Evolutionary conservation across 1,140 invertebrate genomes (phyloP).

Genomic region (Aphidius gifuensis): DNA sequence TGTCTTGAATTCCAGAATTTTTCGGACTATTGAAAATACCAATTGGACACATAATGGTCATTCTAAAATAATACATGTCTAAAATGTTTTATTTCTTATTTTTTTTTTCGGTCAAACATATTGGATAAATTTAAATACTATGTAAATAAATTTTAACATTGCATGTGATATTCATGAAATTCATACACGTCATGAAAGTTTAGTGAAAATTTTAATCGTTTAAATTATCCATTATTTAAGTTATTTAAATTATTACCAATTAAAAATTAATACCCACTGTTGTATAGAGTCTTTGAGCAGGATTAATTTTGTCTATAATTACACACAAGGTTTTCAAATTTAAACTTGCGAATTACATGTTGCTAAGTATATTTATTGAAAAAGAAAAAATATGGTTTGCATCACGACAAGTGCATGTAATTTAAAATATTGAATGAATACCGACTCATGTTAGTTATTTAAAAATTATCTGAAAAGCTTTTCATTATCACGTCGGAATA

Average conservation of each 20-base stretch:
- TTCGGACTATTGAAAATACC: conserved; percentile 51
- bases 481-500: too few species aligned
- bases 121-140: conserved; percentile 3
- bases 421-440: not conserved
- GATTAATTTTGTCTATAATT: conserved; percentile 26
- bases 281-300: conserved; percentile 25
- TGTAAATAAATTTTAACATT: not conserved
- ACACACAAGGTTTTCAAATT: conserved; percentile 13
- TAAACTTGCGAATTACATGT: conserved; percentile 23
- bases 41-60: conserved; percentile 40
- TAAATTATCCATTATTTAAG: not conserved
- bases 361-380: not conserved
- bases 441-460: too few species aligned
- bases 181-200: conserved; percentile 5
- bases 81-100: not conserved
- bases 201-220: conserved; percentile 15
- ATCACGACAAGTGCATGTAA: not conserved
- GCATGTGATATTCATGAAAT: not conserved
- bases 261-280: conserved; percentile 17
- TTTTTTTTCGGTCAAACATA: not conserved
- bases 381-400: not conserved
- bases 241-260: too few species aligned
- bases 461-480: too few species aligned
- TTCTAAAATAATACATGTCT: not conserved
- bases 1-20: conserved; percentile 29